Base-by-base conservation (phyloP, 2,113 vertebrate species). In the Ceyx margarethae region DNA sequence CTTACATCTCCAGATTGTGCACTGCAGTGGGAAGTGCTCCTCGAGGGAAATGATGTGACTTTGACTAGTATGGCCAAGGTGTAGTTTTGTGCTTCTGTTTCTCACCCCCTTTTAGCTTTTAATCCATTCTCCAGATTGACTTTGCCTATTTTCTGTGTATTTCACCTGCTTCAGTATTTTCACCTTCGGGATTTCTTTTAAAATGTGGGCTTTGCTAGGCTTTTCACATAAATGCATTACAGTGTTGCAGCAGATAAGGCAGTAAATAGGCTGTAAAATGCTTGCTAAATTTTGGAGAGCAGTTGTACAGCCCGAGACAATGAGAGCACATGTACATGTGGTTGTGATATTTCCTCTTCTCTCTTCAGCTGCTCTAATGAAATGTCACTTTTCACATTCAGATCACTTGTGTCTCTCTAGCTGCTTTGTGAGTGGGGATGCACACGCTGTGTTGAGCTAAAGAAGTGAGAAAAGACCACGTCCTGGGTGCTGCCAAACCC, bases 11-110 rank as follows among this genome's bases (percentile, higher is more conserved):
- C 22, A 45, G 65, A 3, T 22, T 5, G 11, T 1, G 1, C 23
- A 31, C 4, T 73, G 66, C 4, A 13, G 51, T 51, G 40, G 15
- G 31, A 31, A 46, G 23, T 35, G 26, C 48, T 81, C n/a, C 23
- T 33, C 71, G 79, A 71, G 5, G 1, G 61, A 42, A 64, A 17
- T 23, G 16, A 40, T 25, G 37, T 64, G 51, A 35, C 37, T 14
- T 3, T 60, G 77, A 37, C 28, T 18, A 4, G 19, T 18, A 6
- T 28, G 25, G 78, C 61, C 53, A 25, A 51, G 69, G 37, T 19
- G 15, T 21, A 46, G 31, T 37, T 54, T 26, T 33, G 19, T 0
- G 0, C 43, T 53, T 83, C 15, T 4, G 11, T 67, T 0, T 15
- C 13, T 3, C 7, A 21, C 10, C 25, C 2, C 6, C 13, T 10